A percentile compares a stretch with the other conserved stretches of the same genome.
Conservation (phyloP, 2,797 vertebrate species). For the Zenarchopterus dispar region DNA sequence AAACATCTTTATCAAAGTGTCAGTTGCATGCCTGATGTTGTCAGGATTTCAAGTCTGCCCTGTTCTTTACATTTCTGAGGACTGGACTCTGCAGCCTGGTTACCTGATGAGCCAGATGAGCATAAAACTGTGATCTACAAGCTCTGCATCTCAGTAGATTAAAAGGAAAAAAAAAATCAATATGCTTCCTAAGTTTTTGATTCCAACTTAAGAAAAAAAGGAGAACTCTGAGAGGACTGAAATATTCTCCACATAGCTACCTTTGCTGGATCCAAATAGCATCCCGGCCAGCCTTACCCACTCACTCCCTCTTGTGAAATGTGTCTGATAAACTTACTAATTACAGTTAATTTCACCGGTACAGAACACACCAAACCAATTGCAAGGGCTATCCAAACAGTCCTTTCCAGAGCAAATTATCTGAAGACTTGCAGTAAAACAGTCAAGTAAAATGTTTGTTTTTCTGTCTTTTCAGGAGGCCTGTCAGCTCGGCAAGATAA, state of each 20-base stretch:
- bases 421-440: conserved; percentile 23
- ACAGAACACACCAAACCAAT: no score
- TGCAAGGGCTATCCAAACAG: no score
- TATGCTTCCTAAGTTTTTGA: conserved; percentile 61
- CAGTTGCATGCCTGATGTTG: conserved; percentile 71
- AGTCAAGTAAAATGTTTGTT: conserved; percentile 42
- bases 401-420: conserved; percentile 45
- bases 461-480: conserved; percentile 74
- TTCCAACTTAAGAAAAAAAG: conserved; percentile 33
- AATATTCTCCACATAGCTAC: conserved; percentile 40
- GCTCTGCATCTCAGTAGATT: conserved; percentile 28
- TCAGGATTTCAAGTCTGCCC: conserved; percentile 70
- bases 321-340: no score
- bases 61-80: conserved; percentile 64
- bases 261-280: conserved; percentile 38
- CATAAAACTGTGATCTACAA: conserved; percentile 52
- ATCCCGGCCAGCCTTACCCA: no score
- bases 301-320: no score
- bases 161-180: conserved; percentile 67
- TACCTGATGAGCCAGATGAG: conserved; percentile 51
- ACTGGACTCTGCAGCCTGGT: conserved; percentile 51
- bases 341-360: no score
- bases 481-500: conserved; percentile 79
- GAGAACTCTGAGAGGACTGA: conserved; percentile 45
- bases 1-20: conserved; percentile 82